A percentile compares a stretch with the other conserved stretches of the same genome.
Conservation (phyloP, 2,113 vertebrate species). For the Piaya cayana region DNA sequence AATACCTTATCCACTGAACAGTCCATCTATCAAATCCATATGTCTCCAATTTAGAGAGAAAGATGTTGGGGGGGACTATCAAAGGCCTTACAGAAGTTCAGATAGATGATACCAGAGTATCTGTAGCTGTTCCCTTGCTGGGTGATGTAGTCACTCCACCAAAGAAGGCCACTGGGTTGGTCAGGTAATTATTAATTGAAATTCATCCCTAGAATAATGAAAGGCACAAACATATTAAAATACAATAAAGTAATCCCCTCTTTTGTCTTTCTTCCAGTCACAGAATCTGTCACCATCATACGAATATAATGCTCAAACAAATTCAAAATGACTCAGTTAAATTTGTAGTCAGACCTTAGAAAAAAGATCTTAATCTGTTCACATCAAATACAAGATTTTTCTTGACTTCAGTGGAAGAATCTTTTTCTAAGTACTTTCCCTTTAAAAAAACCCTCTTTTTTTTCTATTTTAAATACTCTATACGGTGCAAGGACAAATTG, state of each 20-base stretch:
- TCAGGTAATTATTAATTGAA: neutral
- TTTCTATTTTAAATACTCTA: neutral
- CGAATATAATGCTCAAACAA: neutral
- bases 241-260: neutral
- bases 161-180: neutral
- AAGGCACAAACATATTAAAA: neutral
- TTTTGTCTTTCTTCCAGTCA: neutral
- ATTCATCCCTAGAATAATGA: neutral
- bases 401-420: neutral
- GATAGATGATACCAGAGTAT: neutral
- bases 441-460: fast-evolving
- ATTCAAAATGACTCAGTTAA: neutral
- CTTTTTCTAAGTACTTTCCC: neutral
- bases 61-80: neutral
- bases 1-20: neutral
- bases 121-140: neutral
- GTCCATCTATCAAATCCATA: neutral
- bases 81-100: neutral
- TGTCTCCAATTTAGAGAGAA: neutral
- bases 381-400: neutral
- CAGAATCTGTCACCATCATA: neutral
- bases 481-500: neutral
- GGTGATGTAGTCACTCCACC: neutral
- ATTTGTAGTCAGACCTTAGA: neutral
- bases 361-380: neutral